These are phyloP conservation scores for Otocyon megalotis DNA, from an alignment of 2,113 vertebrate genomes.

Conservation along the genomic window DNA sequence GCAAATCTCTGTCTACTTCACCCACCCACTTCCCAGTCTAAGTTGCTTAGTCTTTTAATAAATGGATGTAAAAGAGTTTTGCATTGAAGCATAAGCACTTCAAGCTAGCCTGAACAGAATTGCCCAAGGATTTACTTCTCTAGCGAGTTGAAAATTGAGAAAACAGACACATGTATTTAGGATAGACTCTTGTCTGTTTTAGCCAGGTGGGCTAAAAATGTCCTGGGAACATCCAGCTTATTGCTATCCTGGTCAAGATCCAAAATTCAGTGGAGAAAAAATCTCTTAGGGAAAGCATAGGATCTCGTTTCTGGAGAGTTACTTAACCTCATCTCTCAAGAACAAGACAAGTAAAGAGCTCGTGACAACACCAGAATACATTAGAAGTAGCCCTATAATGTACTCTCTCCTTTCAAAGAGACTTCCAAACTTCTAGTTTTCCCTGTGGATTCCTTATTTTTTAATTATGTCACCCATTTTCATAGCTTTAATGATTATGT, in stretches of 20 bases:
- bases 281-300: neutral
- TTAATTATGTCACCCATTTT: conserved; percentile 12
- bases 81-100: conserved; percentile 65
- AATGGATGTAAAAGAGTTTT: conserved; percentile 66
- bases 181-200: neutral
- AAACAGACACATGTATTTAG: conserved; percentile 13
- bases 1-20: conserved; percentile 75
- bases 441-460: neutral
- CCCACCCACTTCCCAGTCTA: conserved; percentile 78
- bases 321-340: neutral
- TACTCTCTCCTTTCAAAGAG: neutral
- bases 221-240: neutral
- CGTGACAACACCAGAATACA: neutral
- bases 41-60: conserved; percentile 66
- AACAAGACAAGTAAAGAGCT: conserved; percentile 12
- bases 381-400: neutral
- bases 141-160: conserved; percentile 42
- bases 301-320: neutral
- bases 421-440: conserved; percentile 5
- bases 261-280: neutral
- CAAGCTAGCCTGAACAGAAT: conserved; percentile 59
- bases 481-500: neutral
- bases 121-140: conserved; percentile 48
- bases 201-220: conserved; percentile 55
- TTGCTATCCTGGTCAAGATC: conserved; percentile 20